A percentile compares a stretch with the other conserved stretches of the same genome.
phyloP scores from a whole-genome alignment of 2,797 vertebrate species.

The Menidia menidia region DNA sequence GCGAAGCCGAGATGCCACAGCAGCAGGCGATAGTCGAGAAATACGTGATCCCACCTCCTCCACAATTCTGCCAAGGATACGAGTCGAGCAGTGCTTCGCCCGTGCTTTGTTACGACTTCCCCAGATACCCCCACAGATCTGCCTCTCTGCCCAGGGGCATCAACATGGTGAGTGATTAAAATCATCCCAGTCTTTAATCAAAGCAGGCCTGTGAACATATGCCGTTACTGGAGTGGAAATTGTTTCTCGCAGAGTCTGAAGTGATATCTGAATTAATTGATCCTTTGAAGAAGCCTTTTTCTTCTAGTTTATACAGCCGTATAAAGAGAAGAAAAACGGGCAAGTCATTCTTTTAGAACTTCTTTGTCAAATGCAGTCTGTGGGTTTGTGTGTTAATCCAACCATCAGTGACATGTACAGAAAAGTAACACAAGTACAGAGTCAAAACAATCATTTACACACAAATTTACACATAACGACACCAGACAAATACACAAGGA shows the following conservation, averaged over 20 bases:
- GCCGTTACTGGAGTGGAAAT: conserved; percentile 52
- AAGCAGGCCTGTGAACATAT: conserved; percentile 60
- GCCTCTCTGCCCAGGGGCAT: conserved; percentile 83
- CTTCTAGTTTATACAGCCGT: conserved; percentile 15
- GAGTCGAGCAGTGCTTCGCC: conserved; percentile 43
- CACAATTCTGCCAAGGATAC: conserved; percentile 66
- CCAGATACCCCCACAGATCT: conserved; percentile 76
- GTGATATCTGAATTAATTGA: conserved; percentile 48
- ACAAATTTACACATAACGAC: too few species aligned
- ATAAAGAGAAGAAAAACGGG: neutral
- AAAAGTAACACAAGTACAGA: neutral
- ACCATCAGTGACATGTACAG: neutral
- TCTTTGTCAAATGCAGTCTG: neutral
- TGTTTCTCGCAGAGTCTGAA: conserved; percentile 44
- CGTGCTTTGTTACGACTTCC: conserved; percentile 46
- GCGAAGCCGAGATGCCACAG: conserved; percentile 18
- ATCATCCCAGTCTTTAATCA: conserved; percentile 52
- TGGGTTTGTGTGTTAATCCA: too few species aligned
- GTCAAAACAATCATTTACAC: neutral
- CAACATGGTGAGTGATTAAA: conserved; percentile 85
- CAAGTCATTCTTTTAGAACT: neutral
- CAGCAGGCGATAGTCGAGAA: conserved; percentile 39
- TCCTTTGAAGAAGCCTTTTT: conserved; percentile 26
- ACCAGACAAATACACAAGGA: too few species aligned
- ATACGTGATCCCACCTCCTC: conserved; percentile 62